Percentiles rank a stretch among this genome's conserved stretches.
phyloP scores from a whole-genome alignment of 2,888 invertebrate genomes.

The Deilephila porcellus region DNA sequence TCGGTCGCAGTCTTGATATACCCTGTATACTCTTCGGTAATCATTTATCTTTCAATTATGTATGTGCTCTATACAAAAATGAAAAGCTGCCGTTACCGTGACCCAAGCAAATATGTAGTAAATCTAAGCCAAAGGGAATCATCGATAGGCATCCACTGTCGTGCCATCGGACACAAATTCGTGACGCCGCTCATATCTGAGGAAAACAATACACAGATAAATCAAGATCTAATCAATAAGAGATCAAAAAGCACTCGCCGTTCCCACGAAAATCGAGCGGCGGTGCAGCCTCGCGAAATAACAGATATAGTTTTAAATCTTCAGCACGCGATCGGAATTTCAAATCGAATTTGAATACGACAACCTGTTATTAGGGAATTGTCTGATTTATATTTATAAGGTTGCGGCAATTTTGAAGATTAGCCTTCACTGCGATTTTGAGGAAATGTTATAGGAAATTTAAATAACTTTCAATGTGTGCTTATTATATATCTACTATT shows the following conservation, averaged over 20 bases:
- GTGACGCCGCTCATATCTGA: constrained; percentile 64
- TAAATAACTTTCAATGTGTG: too few relatives aligned
- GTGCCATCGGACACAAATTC: constrained; percentile 42
- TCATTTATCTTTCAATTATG: too few relatives aligned
- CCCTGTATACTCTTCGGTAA: too few relatives aligned
- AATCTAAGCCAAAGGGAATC: constrained; percentile 2
- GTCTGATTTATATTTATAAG: constrained; percentile 6
- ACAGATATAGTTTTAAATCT: constrained; percentile 46
- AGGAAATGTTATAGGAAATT: too few relatives aligned
- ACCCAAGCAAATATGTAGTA: not conserved
- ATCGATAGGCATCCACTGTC: constrained; percentile 9
- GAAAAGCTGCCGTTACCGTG: not conserved
- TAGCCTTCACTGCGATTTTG: not conserved
- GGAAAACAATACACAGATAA: constrained; percentile 60
- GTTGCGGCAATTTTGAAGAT: not conserved
- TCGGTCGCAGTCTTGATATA: too few relatives aligned
- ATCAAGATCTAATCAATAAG: constrained; percentile 65
- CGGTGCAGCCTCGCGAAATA: constrained; percentile 57
- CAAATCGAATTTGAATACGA: constrained; percentile 2
- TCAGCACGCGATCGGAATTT: constrained; percentile 43
- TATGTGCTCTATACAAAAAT: too few relatives aligned
- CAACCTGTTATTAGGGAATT: constrained; percentile 16
- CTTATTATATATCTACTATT: too few relatives aligned
- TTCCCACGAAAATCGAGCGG: constrained; percentile 69
- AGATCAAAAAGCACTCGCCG: constrained; percentile 54